Percentiles rank a stretch among this genome's conserved stretches.
Conservation (phyloP, 2,888 invertebrate genomes). For the Sympetrum striolatum region DNA sequence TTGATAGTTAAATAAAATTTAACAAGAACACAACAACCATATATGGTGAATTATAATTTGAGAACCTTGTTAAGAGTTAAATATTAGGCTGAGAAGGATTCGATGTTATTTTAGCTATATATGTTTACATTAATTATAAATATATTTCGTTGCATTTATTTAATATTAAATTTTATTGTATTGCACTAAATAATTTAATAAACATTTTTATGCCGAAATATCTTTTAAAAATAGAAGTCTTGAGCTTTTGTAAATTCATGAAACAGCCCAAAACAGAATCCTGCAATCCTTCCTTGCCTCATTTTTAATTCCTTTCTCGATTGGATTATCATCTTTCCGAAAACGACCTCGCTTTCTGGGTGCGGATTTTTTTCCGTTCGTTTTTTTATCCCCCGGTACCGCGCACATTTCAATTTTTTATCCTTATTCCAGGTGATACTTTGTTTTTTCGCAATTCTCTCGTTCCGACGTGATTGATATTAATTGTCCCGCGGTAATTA, state of each 20-base stretch:
- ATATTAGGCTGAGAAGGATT: no score
- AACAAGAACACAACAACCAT: no score
- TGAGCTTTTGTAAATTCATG: background rate
- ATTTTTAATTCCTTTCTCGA: constrained; percentile 4
- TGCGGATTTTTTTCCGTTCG: background rate
- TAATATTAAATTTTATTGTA: no score
- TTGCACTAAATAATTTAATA: no score
- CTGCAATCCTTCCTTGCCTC: background rate
- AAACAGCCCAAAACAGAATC: no score
- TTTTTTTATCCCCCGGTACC: background rate
- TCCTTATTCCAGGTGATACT: background rate
- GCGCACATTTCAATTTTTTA: background rate
- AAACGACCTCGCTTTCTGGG: background rate
- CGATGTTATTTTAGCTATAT: no score
- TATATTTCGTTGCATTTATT: no score
- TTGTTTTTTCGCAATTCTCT: background rate
- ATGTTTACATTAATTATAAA: no score
- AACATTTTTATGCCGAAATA: no score
- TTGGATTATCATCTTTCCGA: constrained; percentile 1
- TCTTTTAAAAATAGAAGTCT: background rate
- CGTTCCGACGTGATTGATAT: constrained; percentile 32
- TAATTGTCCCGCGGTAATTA: constrained; percentile 27
- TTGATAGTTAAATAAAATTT: no score
- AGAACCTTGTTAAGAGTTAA: no score
- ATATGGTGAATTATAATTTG: no score